Evolutionary conservation across 1,140 invertebrate species (phyloP), one percentile per base, ranked within the genome.

Genomic region (Epicauta chinensis): DNA sequence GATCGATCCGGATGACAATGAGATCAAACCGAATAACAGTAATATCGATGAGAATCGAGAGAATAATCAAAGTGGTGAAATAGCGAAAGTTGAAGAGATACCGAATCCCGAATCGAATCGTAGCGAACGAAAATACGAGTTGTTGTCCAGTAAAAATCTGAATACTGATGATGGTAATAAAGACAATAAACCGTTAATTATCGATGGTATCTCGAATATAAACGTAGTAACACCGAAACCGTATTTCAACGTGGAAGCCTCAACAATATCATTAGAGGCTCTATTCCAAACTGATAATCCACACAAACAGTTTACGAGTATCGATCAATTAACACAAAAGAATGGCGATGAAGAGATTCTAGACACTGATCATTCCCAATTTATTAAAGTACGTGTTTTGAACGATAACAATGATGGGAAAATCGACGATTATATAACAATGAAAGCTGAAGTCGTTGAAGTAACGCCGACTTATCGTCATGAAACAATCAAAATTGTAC

Each of bases 221-320:
- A 64, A 67, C 14, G 58, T 65, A 7, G 58, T 70, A 9, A 70
- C 68, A 2, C 65, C 67, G 0, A 62, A 58, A 55, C 62, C 67
- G 2, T 32, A 60, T 16, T 51, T 58, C 15, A 49, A 56, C 0
- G 65, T 72, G 14, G 76, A 82, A 66, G 75, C 77, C 1, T 81
- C 81, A 0, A 83, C 81, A 4, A 77, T 83, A 52, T 70, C 81
- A 17, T 64, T 83, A 54, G 79, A 83, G 68, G 79, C 73, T 3
- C 62, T 83, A 14, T 83, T 83, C 58, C 75, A 77, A 63, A 74
- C 74, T 6, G 73, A 75, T 29, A 72, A 53, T 7, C 44, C 58
- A 10, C 41, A 48, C 38, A 49, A 49, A 49, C 15, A 1, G 3
- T 34, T 34, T 11, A 34, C 23, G 7, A 23, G 7, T 7, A 23